These are phyloP conservation scores for Cabera pusaria DNA, from an alignment of 2,888 invertebrate species.

Conservation along the genomic window DNA sequence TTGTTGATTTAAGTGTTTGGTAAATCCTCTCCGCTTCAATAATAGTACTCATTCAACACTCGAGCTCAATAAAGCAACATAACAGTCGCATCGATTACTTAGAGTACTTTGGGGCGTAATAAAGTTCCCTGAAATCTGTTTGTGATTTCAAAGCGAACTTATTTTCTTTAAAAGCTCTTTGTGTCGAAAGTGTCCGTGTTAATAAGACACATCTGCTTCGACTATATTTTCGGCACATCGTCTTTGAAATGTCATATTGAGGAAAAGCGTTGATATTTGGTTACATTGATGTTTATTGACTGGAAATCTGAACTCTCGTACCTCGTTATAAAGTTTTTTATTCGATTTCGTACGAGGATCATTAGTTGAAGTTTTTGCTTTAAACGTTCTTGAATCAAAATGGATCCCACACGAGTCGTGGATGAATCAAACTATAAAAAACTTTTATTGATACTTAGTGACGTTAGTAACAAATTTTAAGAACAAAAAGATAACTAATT, in stretches of 20 bases:
- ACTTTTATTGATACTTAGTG: slow-evolving; percentile 32
- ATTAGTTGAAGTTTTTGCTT: slow-evolving; percentile 16
- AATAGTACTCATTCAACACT: slow-evolving; percentile 22
- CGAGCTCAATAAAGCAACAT: slow-evolving; percentile 14
- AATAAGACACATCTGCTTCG: slow-evolving; percentile 61
- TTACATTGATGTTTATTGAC: slow-evolving; percentile 33
- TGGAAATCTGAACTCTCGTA: slow-evolving; percentile 32
- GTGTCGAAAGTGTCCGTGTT: slow-evolving; percentile 38
- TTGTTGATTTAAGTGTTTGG: slow-evolving; percentile 28
- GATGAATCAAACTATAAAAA: slow-evolving; percentile 18
- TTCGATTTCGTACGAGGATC: not conserved
- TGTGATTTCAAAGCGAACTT: slow-evolving; percentile 37
- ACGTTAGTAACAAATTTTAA: slow-evolving; percentile 7
- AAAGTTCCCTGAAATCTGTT: slow-evolving; percentile 38
- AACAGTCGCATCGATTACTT: slow-evolving; percentile 21
- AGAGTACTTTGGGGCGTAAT: slow-evolving; percentile 10
- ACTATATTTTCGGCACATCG: slow-evolving; percentile 57
- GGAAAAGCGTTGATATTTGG: slow-evolving; percentile 46
- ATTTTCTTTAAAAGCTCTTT: slow-evolving; percentile 50
- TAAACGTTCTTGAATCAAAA: slow-evolving; percentile 9
- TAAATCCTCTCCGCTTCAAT: slow-evolving; percentile 22
- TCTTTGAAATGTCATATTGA: slow-evolving; percentile 52
- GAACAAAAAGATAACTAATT: slow-evolving; percentile 27
- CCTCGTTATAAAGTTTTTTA: slow-evolving; percentile 6
- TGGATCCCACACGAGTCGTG: slow-evolving; percentile 12